A percentile compares a stretch with the other conserved stretches of the same genome.
Conservation (phyloP, 2,113 vertebrate species). For the Siniperca chuatsi region DNA sequence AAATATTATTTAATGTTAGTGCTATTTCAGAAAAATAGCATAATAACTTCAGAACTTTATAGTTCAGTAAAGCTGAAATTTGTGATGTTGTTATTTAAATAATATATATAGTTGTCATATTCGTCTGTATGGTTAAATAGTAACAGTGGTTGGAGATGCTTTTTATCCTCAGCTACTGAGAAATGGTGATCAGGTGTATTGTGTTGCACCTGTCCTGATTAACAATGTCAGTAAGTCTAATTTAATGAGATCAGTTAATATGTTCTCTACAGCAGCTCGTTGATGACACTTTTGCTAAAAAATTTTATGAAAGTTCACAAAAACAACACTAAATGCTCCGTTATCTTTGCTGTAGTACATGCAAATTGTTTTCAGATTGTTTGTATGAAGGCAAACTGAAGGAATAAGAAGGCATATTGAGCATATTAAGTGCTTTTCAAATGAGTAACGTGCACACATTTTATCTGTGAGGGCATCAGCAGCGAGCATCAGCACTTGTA, state of each 20-base stretch:
- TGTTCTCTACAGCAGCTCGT: not conserved
- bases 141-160: not conserved
- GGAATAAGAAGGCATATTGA: not conserved
- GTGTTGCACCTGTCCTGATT: not conserved
- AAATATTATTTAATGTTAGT: not conserved
- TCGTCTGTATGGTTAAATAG: not conserved
- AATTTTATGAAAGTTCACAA: not conserved
- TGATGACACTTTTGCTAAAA: not conserved
- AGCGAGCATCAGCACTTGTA: conserved; percentile 38
- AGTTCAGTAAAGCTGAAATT: not conserved
- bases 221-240: not conserved
- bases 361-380: not conserved
- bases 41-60: not conserved
- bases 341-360: not conserved
- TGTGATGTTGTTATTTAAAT: not conserved
- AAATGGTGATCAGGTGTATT: not conserved
- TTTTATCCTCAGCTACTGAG: not conserved
- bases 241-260: not conserved
- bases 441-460: conserved; percentile 12
- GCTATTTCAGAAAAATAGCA: not conserved
- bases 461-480: conserved; percentile 64
- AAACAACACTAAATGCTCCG: not conserved
- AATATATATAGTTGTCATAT: not conserved
- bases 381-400: not conserved
- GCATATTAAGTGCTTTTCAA: conserved; percentile 11